Conservation (phyloP, 2,888 invertebrate species). For the Oscheius onirici region DNA sequence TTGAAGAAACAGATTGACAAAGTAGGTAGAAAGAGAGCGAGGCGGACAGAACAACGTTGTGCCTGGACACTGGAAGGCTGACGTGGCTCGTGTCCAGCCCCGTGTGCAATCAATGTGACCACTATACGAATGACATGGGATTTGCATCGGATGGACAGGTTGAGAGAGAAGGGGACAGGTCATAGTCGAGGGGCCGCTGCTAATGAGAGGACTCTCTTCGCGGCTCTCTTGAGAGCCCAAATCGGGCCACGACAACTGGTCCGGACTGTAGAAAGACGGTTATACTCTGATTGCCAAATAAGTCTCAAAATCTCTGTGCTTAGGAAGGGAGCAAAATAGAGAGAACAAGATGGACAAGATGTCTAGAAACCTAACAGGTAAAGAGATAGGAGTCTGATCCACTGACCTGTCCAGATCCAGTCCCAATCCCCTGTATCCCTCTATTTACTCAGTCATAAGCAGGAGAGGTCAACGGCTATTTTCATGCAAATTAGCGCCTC, state of each 20-base stretch:
- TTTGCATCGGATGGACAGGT: background rate
- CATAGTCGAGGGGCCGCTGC: too few relatives aligned
- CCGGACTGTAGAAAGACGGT: background rate
- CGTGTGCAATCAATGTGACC: constrained; percentile 9
- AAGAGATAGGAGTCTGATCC: background rate
- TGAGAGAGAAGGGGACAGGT: background rate
- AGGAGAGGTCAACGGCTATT: too few relatives aligned
- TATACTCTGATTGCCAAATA: background rate
- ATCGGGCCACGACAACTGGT: background rate
- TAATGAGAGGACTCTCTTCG: too few relatives aligned
- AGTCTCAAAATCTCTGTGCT: too few relatives aligned
- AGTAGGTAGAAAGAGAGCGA: too few relatives aligned
- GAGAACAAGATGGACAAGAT: background rate
- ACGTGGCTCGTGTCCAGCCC: background rate
- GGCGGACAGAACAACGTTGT: too few relatives aligned
- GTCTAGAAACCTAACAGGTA: background rate
- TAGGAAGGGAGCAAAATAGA: too few relatives aligned
- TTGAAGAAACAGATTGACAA: too few relatives aligned
- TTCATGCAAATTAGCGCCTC: too few relatives aligned
- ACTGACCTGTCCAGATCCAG: background rate
- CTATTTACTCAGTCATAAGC: too few relatives aligned
- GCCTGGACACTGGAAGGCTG: background rate
- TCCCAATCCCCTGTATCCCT: too few relatives aligned
- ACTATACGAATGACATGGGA: background rate
- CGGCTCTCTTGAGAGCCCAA: too few relatives aligned